Evolutionary conservation across 2,888 invertebrate genomes (phyloP).

Genomic region (Hyposoter didymator): DNA sequence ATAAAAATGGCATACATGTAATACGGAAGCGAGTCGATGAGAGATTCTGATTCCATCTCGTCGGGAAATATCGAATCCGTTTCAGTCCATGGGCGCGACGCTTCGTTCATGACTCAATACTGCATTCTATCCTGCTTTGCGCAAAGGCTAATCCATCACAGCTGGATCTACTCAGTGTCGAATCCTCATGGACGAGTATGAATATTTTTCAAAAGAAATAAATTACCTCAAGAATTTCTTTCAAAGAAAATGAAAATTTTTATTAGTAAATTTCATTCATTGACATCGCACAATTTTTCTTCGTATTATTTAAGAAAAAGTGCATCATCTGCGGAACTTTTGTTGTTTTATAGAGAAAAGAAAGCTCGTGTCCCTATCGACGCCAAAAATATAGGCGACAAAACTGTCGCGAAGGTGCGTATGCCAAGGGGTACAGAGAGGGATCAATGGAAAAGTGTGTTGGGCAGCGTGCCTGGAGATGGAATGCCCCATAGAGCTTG

Average conservation of each 20-base stretch:
- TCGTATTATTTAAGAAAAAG: neutral
- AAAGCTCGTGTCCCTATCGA: neutral
- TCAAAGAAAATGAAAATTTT: neutral
- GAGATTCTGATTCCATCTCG: conserved; percentile 34
- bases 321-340: neutral
- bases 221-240: neutral
- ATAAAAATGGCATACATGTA: conserved; percentile 4
- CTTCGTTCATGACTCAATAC: conserved; percentile 31
- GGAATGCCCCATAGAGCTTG: conserved; percentile 10
- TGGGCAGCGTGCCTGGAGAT: neutral
- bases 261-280: neutral
- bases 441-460: neutral
- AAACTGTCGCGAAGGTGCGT: neutral
- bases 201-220: neutral
- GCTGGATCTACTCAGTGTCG: neutral
- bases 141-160: neutral
- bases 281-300: neutral
- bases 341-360: neutral
- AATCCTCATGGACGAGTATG: neutral
- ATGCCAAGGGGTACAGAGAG: neutral
- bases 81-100: conserved; percentile 25
- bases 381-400: neutral
- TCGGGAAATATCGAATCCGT: conserved; percentile 50
- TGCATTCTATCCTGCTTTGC: neutral
- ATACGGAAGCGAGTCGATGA: conserved; percentile 13